Base-by-base conservation (phyloP, 2,888 invertebrate species). In the Polymixis lichenea region DNA sequence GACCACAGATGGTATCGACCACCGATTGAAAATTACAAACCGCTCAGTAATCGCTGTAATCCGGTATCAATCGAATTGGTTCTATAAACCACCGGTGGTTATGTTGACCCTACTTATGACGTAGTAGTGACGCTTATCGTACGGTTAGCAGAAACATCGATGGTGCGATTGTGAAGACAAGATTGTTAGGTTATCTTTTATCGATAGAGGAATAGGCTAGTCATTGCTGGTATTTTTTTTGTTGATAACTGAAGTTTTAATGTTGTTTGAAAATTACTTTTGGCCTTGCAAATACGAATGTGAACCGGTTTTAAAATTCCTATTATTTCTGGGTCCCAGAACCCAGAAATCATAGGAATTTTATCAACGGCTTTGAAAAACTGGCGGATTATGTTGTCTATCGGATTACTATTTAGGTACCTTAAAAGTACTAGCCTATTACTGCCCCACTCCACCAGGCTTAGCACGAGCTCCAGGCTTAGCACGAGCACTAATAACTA, bases 1-100 rank as follows among this genome's bases (percentile, higher is more conserved):
- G 94, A 87, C 87, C 86, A 88, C 90, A 91, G 92, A 88, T 88
- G 62, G 76, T 90, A 90, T 92, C 91, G 51, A 86, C 62, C 73
- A 87, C 74, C 87, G 89, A 91, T 93, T 90, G 88, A 91, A 88
- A 92, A 93, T 94, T 92, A 94, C 91, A 88, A 88, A 87, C 89
- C 89, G 77, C 82, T 84, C 80, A 72, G 90, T 93, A 92, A 93
- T 94, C 93, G 89, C 80, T 86, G 80, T 95, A 94, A 94, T 92
- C 91, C 89, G 84, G 85, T 88, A 91, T 92, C 92, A 91, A 94
- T 93, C 91, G 87, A 79, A 88, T 85, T 83, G 90, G 84, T 87
- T 87, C 88, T 87, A 88, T 89, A 87, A 85, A 86, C 85, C 87
- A 84, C 87, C 86, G 88, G 83, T 90, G 89, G 89, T 89, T 86